A percentile compares a stretch with the other conserved stretches of the same genome.
phyloP scores from a whole-genome alignment of 2,113 vertebrate species.

The Antennarius striatus region DNA sequence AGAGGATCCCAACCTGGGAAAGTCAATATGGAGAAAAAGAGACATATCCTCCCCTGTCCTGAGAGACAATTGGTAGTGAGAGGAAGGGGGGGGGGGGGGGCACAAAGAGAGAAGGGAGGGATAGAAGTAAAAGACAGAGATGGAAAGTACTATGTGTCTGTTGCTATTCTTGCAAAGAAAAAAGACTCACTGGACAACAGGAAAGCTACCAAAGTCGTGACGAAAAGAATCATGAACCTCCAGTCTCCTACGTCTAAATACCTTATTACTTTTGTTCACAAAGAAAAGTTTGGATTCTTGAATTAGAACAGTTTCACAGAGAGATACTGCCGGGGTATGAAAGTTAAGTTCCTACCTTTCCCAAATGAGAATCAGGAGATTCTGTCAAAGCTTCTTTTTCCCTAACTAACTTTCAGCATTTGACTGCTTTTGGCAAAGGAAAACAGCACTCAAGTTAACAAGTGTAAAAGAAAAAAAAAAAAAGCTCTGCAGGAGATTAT shows the following conservation, averaged over 20 bases:
- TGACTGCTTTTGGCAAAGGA: conserved; percentile 67
- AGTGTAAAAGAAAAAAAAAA: conserved; percentile 41
- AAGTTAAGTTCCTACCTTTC: conserved; percentile 57
- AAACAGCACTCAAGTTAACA: conserved; percentile 67
- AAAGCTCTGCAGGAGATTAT: conserved; percentile 72
- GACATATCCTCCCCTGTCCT: conserved; percentile 66
- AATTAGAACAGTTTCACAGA: conserved; percentile 53
- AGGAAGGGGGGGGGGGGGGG: conserved; percentile 13
- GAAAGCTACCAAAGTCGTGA: conserved; percentile 31
- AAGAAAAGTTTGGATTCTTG: conserved; percentile 56
- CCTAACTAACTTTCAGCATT: conserved; percentile 69
- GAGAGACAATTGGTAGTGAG: conserved; percentile 50
- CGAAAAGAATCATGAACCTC: conserved; percentile 43
- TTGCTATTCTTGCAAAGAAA: conserved; percentile 19
- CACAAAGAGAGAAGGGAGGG: conserved; percentile 13
- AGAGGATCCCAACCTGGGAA: conserved; percentile 77
- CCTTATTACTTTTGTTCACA: conserved; percentile 50
- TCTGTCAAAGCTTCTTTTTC: conserved; percentile 61
- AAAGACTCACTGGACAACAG: conserved; percentile 37
- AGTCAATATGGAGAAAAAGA: conserved; percentile 81
- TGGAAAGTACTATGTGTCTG: conserved; percentile 23
- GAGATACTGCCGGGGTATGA: conserved; percentile 48
- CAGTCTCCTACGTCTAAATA: conserved; percentile 45
- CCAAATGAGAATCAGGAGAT: conserved; percentile 67
- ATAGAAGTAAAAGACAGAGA: conserved; percentile 7